Percentiles rank a stretch among this genome's conserved stretches.
Evolutionary conservation across 92 coral and sea anemone genomes (phyloP).

Genomic region (Actinostola sp.): DNA sequence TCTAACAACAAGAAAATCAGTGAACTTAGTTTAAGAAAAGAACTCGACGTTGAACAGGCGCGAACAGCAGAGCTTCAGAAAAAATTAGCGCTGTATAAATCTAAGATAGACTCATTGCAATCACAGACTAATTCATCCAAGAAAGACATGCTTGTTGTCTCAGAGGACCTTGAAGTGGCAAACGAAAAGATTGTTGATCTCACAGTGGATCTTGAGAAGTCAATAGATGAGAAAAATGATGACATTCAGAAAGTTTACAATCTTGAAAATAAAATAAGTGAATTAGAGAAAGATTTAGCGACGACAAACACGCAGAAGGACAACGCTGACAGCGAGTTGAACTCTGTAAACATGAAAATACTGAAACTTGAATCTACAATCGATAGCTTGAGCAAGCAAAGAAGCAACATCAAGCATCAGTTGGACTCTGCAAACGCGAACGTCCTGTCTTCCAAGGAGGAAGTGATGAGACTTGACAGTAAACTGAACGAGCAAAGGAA

Average conservation of each 20-base stretch:
- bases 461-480: conserved; percentile 75
- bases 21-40: conserved; percentile 50
- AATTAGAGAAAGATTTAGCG: conserved; percentile 70
- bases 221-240: conserved; percentile 59
- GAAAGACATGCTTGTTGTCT: conserved; percentile 65
- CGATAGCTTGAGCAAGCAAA: conserved; percentile 74
- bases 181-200: conserved; percentile 63
- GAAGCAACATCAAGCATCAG: conserved; percentile 73
- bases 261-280: conserved; percentile 66
- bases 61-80: conserved; percentile 49
- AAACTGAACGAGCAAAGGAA: conserved; percentile 70
- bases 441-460: conserved; percentile 58
- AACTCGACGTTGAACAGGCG: conserved; percentile 64
- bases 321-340: conserved; percentile 75
- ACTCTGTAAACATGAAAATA: conserved; percentile 63
- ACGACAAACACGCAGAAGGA: conserved; percentile 63
- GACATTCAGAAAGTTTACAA: conserved; percentile 39
- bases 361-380: conserved; percentile 79
- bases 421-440: conserved; percentile 72
- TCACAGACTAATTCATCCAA: conserved; percentile 60
- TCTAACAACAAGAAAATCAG: conserved; percentile 41
- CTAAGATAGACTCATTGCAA: conserved; percentile 60
- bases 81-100: conserved; percentile 60
- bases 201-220: conserved; percentile 71
- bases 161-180: conserved; percentile 73